Evolutionary conservation across 2,888 invertebrate genomes (phyloP).

Genomic region (Helleia helle): DNA sequence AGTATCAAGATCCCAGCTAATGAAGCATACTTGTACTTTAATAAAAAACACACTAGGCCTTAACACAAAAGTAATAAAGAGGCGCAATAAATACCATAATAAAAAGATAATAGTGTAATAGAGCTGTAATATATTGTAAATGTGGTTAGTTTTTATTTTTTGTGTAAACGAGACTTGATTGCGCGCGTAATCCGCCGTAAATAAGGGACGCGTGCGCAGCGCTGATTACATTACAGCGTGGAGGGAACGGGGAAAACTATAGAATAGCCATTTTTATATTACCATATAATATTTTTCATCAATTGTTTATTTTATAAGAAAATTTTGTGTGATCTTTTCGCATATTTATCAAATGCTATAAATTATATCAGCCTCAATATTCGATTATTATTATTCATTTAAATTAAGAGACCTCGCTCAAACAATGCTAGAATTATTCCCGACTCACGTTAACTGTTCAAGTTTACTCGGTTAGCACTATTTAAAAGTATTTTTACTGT

Average conservation of each 20-base stretch:
- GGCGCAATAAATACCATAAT: not conserved
- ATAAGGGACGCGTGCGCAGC: conserved; percentile 58
- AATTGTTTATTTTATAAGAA: too few species aligned
- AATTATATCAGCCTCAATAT: too few species aligned
- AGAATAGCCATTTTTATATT: conserved; percentile 28
- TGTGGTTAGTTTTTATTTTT: conserved; percentile 28
- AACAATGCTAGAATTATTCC: too few species aligned
- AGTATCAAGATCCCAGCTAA: conserved; percentile 31
- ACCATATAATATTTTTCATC: not conserved
- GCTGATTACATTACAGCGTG: conserved; percentile 54
- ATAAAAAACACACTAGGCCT: not conserved
- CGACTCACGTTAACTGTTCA: too few species aligned
- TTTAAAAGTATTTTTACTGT: too few species aligned
- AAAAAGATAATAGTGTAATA: conserved; percentile 21
- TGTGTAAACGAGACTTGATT: conserved; percentile 42
- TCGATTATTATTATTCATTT: too few species aligned
- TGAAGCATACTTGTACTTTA: not conserved
- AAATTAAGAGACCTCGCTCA: too few species aligned
- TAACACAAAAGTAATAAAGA: not conserved
- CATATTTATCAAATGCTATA: too few species aligned
- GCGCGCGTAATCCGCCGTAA: conserved; percentile 66
- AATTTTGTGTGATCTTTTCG: too few species aligned
- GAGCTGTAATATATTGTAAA: conserved; percentile 13
- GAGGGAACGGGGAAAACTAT: conserved; percentile 34
- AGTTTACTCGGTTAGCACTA: too few species aligned